phyloP scores from a whole-genome alignment of 2,113 vertebrate genomes.

The Brachypodius melanocephalos region DNA sequence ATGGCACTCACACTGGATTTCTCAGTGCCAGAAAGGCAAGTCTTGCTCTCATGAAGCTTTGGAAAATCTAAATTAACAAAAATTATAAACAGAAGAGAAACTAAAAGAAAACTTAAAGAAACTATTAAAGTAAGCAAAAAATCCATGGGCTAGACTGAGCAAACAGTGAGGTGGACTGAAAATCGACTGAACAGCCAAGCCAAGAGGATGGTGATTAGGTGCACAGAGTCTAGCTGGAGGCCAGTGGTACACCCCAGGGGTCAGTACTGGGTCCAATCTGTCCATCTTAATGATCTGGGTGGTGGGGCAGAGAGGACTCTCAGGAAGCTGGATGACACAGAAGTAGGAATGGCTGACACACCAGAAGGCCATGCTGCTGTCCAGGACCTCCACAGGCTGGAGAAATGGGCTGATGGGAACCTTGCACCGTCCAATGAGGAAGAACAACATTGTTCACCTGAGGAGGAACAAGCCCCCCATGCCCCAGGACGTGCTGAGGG shows the following conservation, averaged over 20 bases:
- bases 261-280: neutral
- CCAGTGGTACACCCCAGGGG: neutral
- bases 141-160: accelerated
- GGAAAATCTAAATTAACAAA: neutral
- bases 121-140: neutral
- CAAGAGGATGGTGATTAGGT: neutral
- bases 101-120: neutral
- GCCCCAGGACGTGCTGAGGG: neutral
- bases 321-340: neutral
- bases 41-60: neutral
- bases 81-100: neutral
- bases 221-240: neutral
- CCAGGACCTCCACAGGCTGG: neutral
- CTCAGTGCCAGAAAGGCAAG: neutral
- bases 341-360: neutral
- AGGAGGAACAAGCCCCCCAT: neutral
- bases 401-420: neutral
- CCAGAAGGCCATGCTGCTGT: neutral
- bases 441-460: neutral
- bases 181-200: neutral
- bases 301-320: neutral
- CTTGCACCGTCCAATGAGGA: neutral
- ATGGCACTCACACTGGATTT: neutral
- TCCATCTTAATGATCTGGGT: neutral
- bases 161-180: neutral